Evolutionary conservation across 1,140 invertebrate genomes (phyloP), one percentile per base, ranked within the genome.

Genomic region (Procambarus clarkii): DNA sequence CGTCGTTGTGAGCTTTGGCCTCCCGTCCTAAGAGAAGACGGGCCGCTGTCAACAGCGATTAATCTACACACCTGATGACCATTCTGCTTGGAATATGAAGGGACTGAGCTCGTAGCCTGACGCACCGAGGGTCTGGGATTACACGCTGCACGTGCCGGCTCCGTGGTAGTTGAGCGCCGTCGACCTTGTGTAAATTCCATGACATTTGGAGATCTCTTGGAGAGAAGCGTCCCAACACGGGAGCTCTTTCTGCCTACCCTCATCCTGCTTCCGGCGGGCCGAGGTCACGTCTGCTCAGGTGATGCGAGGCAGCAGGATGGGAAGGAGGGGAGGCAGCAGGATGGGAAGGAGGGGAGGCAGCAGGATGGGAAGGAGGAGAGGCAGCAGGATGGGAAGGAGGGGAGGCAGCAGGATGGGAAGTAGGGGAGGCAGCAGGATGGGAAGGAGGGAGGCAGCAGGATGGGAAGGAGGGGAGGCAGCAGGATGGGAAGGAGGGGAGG

Each of bases 141-240:
- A 8, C 7, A 54, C n/a, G n/a, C n/a, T 54, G 7, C 60, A 64
- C 60, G 60, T 64, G 60, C 18, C 60, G 18, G 18, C 11, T 64
- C 60, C 60, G 60, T 64, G 60, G 60, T 18, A 18, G 60, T 64
- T 4, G 7, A 8, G 13, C 18, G 18, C 18, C 18, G n/a, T 2
- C 34, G 69, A 74, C 69, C 69, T 74, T 11, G 24, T 74, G n/a
- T 74, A 24, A 34, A 74, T 74, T 74, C 69, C 69, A 74, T 74
- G 69, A 74, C 69, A 74, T 74, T 74, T 74, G 4, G 4, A 24
- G 24, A 74, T 74, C 69, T 74, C n/a, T 5, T 74, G 18, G 5
- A 74, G 50, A 54, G 50, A 54, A 5, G 7, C n/a, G 18, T 74
- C 4, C 69, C 4, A 3, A 79, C 48, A 79, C 15, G 21, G 34